Evolutionary conservation across 92 coral and sea anemone genomes (phyloP), one percentile per base, ranked within the genome.

Genomic region (Zoanthus sansibaricus): DNA sequence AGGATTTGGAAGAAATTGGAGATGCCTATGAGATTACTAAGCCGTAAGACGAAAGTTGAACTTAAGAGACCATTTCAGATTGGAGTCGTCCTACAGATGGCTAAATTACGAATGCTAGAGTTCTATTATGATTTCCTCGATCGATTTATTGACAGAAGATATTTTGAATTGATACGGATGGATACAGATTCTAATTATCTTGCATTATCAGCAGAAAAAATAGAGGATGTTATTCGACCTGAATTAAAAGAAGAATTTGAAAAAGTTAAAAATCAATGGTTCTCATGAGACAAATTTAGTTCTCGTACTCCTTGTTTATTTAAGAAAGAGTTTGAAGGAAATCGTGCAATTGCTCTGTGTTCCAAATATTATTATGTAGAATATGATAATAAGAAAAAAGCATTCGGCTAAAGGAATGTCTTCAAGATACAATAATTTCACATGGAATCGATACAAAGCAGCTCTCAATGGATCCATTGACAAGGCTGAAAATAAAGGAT

Each of bases 81-180:
- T 4, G 68, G 87, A 9, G 90, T 70, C 1, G 93, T 90, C 1
- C 72, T 66, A 18, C 92, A 90, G 32, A 25, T 25, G 25, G 25
- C 25, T 0, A 25, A 25, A 25, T 25, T 25, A 0, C 0, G 25
- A 25, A 25, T 25, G 25, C 25, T 25, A 25, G 25, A 25, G 25
- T 25, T 25, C 0, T 25, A 25, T 25, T 25, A 25, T 25, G 25
- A 25, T 25, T 25, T 25, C 25, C 25, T 25, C 0, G 25, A 25
- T 0, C 0, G 0, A 25, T 25, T 0, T 25, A 25, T 25, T 25
- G 25, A 25, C 25, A 25, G 25, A 25, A 25, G 25, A 0, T 0
- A 25, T 25, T 25, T 25, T 0, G 25, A 25, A 25, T 11, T 66
- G n/a, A 18, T 61, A 9, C 68, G 5, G 15, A 61, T 61, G 68